phyloP scores from a whole-genome alignment of 2,888 invertebrate species.

The Patella ulyssiponensis region DNA sequence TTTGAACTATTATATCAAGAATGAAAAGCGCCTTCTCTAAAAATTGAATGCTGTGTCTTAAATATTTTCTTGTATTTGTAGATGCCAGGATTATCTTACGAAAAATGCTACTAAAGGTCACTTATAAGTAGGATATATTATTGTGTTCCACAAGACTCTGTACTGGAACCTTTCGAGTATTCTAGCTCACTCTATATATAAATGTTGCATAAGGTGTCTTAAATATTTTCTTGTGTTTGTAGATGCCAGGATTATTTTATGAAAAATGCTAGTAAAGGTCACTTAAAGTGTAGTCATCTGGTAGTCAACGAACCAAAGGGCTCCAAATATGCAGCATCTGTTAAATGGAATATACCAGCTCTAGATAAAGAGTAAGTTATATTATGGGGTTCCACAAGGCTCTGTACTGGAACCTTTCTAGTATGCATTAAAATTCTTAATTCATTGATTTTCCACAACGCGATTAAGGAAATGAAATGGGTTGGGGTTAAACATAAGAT shows the following conservation, averaged over 20 bases:
- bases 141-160: too few species aligned
- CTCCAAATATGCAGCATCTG: conserved; percentile 85
- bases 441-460: too few species aligned
- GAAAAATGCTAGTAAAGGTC: conserved; percentile 72
- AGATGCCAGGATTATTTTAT: conserved; percentile 81
- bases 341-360: conserved; percentile 89
- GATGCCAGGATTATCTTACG: conserved; percentile 80
- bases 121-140: conserved; percentile 70
- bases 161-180: too few species aligned
- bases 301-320: conserved; percentile 83
- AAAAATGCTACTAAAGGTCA: conserved; percentile 74
- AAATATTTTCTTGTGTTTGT: conserved; percentile 16
- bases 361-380: conserved; percentile 77
- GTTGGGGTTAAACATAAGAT: too few species aligned
- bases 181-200: too few species aligned
- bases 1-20: too few species aligned
- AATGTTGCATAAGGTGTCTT: not conserved
- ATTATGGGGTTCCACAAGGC: too few species aligned
- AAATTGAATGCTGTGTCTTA: not conserved
- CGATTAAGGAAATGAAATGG: too few species aligned
- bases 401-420: too few species aligned
- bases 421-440: too few species aligned
- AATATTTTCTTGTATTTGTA: conserved; percentile 54
- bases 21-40: too few species aligned
- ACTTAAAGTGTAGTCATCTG: conserved; percentile 84